Evolutionary conservation across 1,140 invertebrate species (phyloP), one percentile per base, ranked within the genome.

Genomic region (Philopotamus ludificatus): DNA sequence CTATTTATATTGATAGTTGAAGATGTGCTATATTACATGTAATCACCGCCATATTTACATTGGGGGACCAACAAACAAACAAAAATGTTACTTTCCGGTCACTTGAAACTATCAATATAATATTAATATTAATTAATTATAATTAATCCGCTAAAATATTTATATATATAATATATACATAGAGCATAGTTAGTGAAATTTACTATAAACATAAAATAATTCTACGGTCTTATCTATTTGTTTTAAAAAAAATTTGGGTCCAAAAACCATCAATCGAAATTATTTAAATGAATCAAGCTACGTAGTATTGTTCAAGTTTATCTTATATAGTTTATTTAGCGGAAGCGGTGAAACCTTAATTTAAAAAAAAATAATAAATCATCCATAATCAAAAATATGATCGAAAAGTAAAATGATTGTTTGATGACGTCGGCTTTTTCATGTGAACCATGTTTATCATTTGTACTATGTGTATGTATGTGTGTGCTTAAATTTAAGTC

Each of bases 231-330:
- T 3, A 23, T 23, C 18, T 12, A 45, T 53, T 54, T 23, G 21
- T 23, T 65, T 66, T 49, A 22, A 22, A 20, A 53, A 39, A 64
- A 67, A 68, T 60, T 67, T 59, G 66, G 66, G 66, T 68, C 66
- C 66, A 68, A 68, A 51, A 60, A 18, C 8, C 59, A 63, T 67
- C 51, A 63, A 49, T 63, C 60, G 34, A 67, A 63, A 63, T 58
- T 34, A 41, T 53, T 45, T 22, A 45, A 45, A 18, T 60, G 8
- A 23, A 20, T 16, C 54, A 18, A 20, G n/a, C 12, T 58, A 12
- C 2, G 10, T 58, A 44, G 2, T 39, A 34, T 41, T 34, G 41
- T 58, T 58, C 41, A 55, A 18, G 53, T 23, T 23, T 23, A 51
- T 21, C 22, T n/a, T 51, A 23, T 25, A 25, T 23, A 51, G n/a